Evolutionary conservation across 2,113 vertebrate species (phyloP).

Genomic region (Cebus imitator): DNA sequence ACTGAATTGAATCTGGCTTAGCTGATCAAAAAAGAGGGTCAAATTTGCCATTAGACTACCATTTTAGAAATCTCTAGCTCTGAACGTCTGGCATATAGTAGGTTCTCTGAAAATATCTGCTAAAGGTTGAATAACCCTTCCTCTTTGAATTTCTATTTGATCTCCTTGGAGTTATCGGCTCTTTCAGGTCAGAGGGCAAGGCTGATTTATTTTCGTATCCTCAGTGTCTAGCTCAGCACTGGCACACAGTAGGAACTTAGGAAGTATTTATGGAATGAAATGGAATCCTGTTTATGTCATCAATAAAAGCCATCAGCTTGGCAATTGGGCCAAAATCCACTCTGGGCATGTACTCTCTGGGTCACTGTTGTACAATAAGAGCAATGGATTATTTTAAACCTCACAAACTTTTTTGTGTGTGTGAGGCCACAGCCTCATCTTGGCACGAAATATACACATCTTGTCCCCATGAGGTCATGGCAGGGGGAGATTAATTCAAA

Average conservation of each 20-base stretch:
- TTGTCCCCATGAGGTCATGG: slow-evolving; percentile 48
- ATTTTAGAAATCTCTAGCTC: not conserved
- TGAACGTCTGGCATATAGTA: not conserved
- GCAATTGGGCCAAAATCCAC: not conserved
- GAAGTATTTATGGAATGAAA: slow-evolving; percentile 23
- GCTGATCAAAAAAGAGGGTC: not conserved
- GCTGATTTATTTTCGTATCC: not conserved
- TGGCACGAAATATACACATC: not conserved
- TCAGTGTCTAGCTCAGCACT: not conserved
- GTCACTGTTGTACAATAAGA: not conserved
- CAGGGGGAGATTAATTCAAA: slow-evolving; percentile 12
- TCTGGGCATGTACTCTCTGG: not conserved
- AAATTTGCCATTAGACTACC: not conserved
- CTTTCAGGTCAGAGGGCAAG: not conserved
- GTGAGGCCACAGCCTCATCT: not conserved
- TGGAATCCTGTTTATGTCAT: not conserved
- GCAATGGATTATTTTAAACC: slow-evolving; percentile 16
- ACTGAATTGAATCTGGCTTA: slow-evolving; percentile 6
- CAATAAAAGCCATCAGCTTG: not conserved
- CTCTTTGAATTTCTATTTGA: not conserved
- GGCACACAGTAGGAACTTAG: slow-evolving; percentile 36
- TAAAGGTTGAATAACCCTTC: not conserved
- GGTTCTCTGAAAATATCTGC: not conserved
- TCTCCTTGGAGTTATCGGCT: not conserved
- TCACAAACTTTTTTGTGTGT: not conserved